Base-by-base conservation (phyloP, 2,888 invertebrate species). In the Clivina fossor region DNA sequence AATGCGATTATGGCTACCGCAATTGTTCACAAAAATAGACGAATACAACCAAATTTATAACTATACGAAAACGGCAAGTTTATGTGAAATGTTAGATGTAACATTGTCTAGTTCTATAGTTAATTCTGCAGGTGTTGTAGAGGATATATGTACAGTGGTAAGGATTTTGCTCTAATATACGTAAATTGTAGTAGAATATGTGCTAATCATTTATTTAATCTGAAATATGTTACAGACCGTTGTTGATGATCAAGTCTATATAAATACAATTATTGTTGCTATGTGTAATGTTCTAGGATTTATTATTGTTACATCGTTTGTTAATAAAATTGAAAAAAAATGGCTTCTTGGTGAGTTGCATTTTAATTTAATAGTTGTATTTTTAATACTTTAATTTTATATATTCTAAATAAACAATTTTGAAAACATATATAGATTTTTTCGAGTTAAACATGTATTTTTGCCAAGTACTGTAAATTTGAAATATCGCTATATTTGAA, bases 1-100 rank as follows among this genome's bases (percentile, higher is more conserved):
- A 0, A 76, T 93, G 30, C 84, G 91, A 11, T 78, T 93, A 24
- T 93, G 93, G 92, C 80, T 92, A 62, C 93, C 93, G 0, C 90
- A 92, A 68, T 76, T 93, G 13, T 91, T 92, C 61, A 83, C 87
- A 49, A 85, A 87, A 69, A 83, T 86, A 46, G 71, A 70, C 58
- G 72, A 74, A 56, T 73, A 72, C 58, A 62, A 69, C 48, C 35
- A 58, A 19, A 57, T 61, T 19, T 62, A 71, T 48, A 66, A 69
- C 51, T 63, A 68, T 4, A 62, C 65, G 8, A 66, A 68, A 49
- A 64, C 69, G 3, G 71, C 75, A 15, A 72, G 70, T 54, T 69
- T 79, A 54, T 78, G 78, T 62, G 71, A 73, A 37, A 76, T 78
- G 73, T 61, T 72, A 56, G 63, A 66, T 86, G 88, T 19, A 76